Percentiles rank a stretch among this genome's conserved stretches.
Conservation (phyloP, 2,113 vertebrate species). For the Menidia beryllina region DNA sequence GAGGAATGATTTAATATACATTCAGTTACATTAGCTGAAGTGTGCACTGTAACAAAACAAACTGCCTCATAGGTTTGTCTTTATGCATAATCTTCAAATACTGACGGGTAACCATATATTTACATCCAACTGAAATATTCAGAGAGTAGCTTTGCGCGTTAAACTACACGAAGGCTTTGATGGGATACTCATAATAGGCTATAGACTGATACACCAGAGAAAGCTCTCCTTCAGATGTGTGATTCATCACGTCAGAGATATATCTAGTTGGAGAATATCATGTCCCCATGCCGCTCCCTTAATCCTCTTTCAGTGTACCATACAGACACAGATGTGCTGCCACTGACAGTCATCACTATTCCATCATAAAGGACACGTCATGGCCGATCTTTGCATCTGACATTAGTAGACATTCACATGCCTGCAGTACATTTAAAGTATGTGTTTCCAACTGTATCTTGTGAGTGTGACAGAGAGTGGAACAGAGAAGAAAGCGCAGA, state of each 20-base stretch:
- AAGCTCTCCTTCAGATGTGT: conserved; percentile 26
- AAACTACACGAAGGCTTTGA: conserved; percentile 16
- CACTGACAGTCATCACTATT: conserved; percentile 16
- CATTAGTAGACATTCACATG: conserved; percentile 27
- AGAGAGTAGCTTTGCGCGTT: conserved; percentile 11
- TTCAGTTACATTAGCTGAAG: background rate
- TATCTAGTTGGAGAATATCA: conserved; percentile 32
- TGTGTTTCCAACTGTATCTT: conserved; percentile 22
- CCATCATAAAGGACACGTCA: conserved; percentile 30
- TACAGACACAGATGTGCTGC: background rate
- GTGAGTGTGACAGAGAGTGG: conserved; percentile 31
- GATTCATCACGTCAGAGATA: conserved; percentile 46
- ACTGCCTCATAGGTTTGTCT: background rate
- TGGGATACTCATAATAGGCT: conserved; percentile 36
- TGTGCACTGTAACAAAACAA: background rate
- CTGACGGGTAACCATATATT: background rate
- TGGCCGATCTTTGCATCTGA: conserved; percentile 35
- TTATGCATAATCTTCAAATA: background rate
- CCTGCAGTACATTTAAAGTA: conserved; percentile 32
- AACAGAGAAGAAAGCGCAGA: conserved; percentile 20
- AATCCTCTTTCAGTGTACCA: background rate
- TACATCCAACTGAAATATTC: conserved; percentile 16
- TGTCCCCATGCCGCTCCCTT: background rate
- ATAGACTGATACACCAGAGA: conserved; percentile 34
- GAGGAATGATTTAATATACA: background rate